A percentile compares a stretch with the other conserved stretches of the same genome.
phyloP scores from a whole-genome alignment of 2,888 invertebrate species.

The Megalurothrips usitatus region DNA sequence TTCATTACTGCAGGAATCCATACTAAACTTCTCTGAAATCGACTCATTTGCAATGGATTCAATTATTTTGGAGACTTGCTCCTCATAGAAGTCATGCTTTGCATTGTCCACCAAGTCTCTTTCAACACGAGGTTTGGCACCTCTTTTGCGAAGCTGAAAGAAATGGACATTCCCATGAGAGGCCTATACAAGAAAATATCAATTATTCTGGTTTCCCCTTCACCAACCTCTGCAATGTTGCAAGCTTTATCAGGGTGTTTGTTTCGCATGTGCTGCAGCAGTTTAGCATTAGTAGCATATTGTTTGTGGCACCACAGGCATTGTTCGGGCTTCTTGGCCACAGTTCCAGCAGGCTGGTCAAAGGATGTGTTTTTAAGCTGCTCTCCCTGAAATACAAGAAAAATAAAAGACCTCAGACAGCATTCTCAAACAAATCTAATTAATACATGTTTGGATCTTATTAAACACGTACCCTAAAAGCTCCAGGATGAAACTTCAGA shows the following conservation, averaged over 20 bases:
- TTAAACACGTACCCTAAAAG: slow-evolving; percentile 38
- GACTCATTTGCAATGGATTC: background rate
- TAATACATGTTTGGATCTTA: background rate
- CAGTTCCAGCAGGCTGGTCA: slow-evolving; percentile 66
- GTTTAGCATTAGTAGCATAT: slow-evolving; percentile 70
- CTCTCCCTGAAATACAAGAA: slow-evolving; percentile 33
- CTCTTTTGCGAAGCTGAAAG: slow-evolving; percentile 19
- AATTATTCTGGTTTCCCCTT: background rate
- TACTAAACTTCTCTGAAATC: background rate
- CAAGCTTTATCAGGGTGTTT: slow-evolving; percentile 50
- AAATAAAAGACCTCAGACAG: background rate
- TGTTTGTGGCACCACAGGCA: slow-evolving; percentile 82
- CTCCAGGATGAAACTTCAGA: slow-evolving; percentile 76
- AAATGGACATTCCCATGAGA: background rate
- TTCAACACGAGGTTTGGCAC: background rate
- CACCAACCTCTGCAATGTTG: background rate
- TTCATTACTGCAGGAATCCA: background rate
- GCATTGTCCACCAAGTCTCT: background rate
- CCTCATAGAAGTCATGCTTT: background rate
- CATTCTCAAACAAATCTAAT: background rate
- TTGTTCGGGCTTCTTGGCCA: slow-evolving; percentile 64
- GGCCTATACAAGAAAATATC: background rate
- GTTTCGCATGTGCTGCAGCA: slow-evolving; percentile 64
- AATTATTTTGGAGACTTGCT: background rate
- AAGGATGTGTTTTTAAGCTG: slow-evolving; percentile 56